Percentiles rank a stretch among this genome's conserved stretches.
These are phyloP conservation scores for Wiebesia pumilae DNA, from an alignment of 1,140 invertebrate genomes.

Conservation along the genomic window DNA sequence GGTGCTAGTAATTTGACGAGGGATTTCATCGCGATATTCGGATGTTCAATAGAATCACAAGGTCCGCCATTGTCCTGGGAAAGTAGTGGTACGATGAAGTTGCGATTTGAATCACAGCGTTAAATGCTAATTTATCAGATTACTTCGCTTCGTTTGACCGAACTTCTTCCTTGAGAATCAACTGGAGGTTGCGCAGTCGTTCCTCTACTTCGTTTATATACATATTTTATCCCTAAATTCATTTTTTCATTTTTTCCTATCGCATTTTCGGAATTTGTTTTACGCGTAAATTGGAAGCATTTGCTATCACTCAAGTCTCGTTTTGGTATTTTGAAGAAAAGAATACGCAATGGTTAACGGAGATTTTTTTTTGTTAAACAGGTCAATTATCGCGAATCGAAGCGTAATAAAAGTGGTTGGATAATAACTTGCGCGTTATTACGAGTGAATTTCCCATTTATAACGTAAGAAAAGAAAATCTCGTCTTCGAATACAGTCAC, in stretches of 20 bases:
- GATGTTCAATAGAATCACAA: slow-evolving; percentile 40
- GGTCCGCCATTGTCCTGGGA: slow-evolving; percentile 54
- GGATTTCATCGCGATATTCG: slow-evolving; percentile 40
- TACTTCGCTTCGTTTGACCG: slow-evolving; percentile 60
- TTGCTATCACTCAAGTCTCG: too few relatives aligned
- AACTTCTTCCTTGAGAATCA: slow-evolving; percentile 57
- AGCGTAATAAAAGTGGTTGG: not conserved
- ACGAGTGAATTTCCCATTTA: not conserved
- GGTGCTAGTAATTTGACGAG: not conserved
- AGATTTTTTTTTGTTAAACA: not conserved
- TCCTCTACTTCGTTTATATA: not conserved
- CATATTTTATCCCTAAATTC: not conserved
- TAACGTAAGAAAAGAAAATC: not conserved
- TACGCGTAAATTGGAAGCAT: not conserved
- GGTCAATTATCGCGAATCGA: too few relatives aligned
- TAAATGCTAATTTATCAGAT: slow-evolving; percentile 67
- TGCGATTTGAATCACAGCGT: slow-evolving; percentile 56
- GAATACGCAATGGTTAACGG: not conserved
- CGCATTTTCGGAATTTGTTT: not conserved
- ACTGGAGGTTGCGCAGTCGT: slow-evolving; percentile 9
- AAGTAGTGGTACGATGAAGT: slow-evolving; percentile 54
- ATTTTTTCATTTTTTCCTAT: not conserved
- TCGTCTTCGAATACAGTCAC: not conserved
- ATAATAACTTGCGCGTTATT: not conserved
- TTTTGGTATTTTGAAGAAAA: too few relatives aligned